These are phyloP conservation scores for Kuschelorhynchus macadamiae DNA, from an alignment of 2,888 invertebrate genomes.

Conservation along the genomic window DNA sequence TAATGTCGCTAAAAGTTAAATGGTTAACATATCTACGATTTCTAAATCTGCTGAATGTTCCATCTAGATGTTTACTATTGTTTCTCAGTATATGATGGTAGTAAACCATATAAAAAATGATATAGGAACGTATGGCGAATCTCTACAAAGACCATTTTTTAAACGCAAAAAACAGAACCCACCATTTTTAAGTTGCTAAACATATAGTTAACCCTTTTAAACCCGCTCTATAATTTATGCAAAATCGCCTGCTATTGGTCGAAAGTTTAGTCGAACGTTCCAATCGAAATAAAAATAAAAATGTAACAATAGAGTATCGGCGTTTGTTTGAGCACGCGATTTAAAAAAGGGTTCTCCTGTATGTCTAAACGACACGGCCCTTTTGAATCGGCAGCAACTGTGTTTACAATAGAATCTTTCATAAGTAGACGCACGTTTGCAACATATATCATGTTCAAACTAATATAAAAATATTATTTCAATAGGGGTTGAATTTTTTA, in stretches of 20 bases:
- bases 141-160: no score
- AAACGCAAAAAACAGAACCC: no score
- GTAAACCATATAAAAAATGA: no score
- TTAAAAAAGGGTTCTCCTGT: conserved; percentile 32
- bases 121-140: no score
- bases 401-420: conserved; percentile 41
- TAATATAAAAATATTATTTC: conserved; percentile 41
- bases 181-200: conserved; percentile 33
- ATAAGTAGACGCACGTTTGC: conserved; percentile 35
- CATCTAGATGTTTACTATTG: no score
- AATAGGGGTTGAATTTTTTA: conserved; percentile 31
- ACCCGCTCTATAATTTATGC: conserved; percentile 44
- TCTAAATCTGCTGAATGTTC: no score
- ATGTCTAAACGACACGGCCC: conserved; percentile 11
- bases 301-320: conserved; percentile 37
- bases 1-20: no score
- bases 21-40: no score
- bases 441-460: conserved; percentile 45
- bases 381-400: conserved; percentile 35
- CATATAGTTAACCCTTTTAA: conserved; percentile 40
- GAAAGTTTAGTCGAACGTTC: conserved; percentile 14
- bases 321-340: conserved; percentile 40
- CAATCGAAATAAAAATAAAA: conserved; percentile 39
- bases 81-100: no score
- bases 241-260: conserved; percentile 41